A percentile compares a stretch with the other conserved stretches of the same genome.
phyloP scores from a whole-genome alignment of 2,113 vertebrate species.

The Mugil cephalus region DNA sequence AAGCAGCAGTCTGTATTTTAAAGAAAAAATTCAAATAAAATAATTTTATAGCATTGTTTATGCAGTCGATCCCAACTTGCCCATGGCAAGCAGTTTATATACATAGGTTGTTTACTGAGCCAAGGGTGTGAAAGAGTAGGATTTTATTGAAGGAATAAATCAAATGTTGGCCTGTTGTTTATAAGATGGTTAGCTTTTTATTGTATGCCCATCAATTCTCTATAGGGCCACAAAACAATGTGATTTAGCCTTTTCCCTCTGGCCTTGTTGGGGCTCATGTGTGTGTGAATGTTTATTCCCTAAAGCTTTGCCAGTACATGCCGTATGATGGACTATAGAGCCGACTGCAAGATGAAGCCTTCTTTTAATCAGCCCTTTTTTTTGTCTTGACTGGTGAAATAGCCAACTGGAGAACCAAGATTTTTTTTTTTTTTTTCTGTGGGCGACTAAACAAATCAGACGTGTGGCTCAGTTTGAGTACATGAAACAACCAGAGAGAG shows the following conservation, averaged over 20 bases:
- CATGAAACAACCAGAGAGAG: not conserved
- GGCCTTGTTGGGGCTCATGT: not conserved
- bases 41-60: constrained; percentile 16
- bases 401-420: not conserved
- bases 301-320: constrained; percentile 11
- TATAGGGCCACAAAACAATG: constrained; percentile 40
- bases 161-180: constrained; percentile 43
- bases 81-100: constrained; percentile 34
- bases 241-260: constrained; percentile 27
- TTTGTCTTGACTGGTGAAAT: not conserved
- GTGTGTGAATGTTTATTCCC: constrained; percentile 23
- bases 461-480: not conserved
- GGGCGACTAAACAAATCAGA: not conserved
- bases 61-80: constrained; percentile 57
- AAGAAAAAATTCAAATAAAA: not conserved
- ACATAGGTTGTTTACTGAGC: constrained; percentile 36
- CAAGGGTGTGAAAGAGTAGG: not conserved
- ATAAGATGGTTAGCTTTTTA: constrained; percentile 68
- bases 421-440: not conserved
- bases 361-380: not conserved
- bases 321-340: constrained; percentile 26
- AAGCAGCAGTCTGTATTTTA: not conserved
- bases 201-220: constrained; percentile 54
- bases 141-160: constrained; percentile 67
- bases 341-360: not conserved